These are phyloP conservation scores for Petaurus breviceps DNA, from an alignment of 2,113 vertebrate species.

Conservation along the genomic window DNA sequence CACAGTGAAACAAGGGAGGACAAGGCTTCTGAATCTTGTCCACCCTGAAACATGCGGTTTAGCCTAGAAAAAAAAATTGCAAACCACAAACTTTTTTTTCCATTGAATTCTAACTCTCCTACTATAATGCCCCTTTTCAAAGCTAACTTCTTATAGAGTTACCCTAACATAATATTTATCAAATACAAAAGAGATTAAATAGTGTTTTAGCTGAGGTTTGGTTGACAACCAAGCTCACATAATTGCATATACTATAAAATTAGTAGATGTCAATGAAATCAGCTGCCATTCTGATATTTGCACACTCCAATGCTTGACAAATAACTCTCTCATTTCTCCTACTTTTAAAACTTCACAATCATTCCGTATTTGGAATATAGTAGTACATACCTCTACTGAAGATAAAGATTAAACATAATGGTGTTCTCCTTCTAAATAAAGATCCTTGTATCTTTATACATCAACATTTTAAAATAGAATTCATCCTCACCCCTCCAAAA, in stretches of 20 bases:
- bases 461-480: neutral
- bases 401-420: neutral
- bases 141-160: neutral
- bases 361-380: neutral
- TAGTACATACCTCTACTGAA: neutral
- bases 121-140: slow-evolving; percentile 2
- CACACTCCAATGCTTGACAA: neutral
- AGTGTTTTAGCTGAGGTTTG: slow-evolving; percentile 12
- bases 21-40: slow-evolving; percentile 7
- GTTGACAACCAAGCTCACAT: neutral
- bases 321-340: neutral
- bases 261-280: neutral
- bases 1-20: slow-evolving; percentile 71
- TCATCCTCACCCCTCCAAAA: neutral
- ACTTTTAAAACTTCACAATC: neutral
- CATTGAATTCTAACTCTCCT: slow-evolving; percentile 17
- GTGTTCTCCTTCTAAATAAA: neutral
- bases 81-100: slow-evolving; percentile 43
- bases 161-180: neutral
- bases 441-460: neutral
- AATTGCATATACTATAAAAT: neutral
- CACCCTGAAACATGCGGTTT: slow-evolving; percentile 30
- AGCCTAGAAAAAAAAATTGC: slow-evolving; percentile 38
- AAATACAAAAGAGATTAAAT: neutral
- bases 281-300: neutral